Base-by-base conservation (phyloP, 2,888 invertebrate species). In the Cordylochernes scorpioides region DNA sequence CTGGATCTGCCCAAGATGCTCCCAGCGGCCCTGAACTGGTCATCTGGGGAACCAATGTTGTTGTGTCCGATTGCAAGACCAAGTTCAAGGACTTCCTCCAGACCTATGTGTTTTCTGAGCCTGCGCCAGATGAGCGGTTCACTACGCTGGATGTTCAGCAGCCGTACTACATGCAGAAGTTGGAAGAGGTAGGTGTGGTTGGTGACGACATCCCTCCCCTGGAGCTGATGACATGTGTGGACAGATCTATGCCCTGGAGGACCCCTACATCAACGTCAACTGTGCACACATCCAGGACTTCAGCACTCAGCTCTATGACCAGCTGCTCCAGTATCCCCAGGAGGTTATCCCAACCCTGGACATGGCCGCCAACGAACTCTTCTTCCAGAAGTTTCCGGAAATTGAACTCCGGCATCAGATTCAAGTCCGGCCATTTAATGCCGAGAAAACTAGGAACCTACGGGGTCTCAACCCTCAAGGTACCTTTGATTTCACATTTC, bases 21-120 rank as follows among this genome's bases (percentile, higher is more conserved):
- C 24, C 35, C 31, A 19, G 31, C 25, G 63, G 71, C 7, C 77
- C 80, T 0, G 75, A 80, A 42, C 58, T 84, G 8, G 82, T 88
- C 0, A 84, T 91, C 45, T 91, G 88, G 88, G 91, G 91, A 9
- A 99, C 97, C 0, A 78, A 94, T 52, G 86, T 99, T 2, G 75
- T 82, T 1, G 77, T 97, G 0, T 68, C 67, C 29, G 72, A 75
- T 41, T 88, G 88, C 48, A 80, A 94, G 45, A 68, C 68, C 25
- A 77, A 78, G 51, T 97, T 97, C 54, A 67, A 74, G 45, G 64
- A 67, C 42, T 91, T 91, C 46, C 60, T 91, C 8, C 60, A 69
- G 46, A 62, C 69, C 13, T 88, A 72, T 48, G 71, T 77, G 25
- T 75, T 80, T 45, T 67, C 68, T 0, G 61, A 63, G 29, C 65